phyloP scores from a whole-genome alignment of 2,888 invertebrate genomes.

The Drosophila cracens region DNA sequence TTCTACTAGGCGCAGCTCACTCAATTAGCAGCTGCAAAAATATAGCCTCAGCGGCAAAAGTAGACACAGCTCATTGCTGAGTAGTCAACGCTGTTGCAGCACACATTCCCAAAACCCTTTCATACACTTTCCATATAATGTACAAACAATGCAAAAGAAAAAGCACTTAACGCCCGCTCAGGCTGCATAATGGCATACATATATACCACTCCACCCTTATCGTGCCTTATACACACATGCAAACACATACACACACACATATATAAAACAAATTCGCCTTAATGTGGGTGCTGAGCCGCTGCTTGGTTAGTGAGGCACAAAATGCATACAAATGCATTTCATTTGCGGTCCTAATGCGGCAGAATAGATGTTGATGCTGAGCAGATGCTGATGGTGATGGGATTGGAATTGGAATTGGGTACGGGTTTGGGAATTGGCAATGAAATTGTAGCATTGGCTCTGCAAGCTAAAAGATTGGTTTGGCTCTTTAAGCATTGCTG shows the following conservation, averaged over 20 bases:
- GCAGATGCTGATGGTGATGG: constrained; percentile 21
- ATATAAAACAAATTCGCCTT: constrained; percentile 52
- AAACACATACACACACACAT: constrained; percentile 4
- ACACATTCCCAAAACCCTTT: constrained; percentile 5
- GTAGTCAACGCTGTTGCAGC: constrained; percentile 11
- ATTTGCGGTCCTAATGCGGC: constrained; percentile 71
- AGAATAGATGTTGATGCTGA: constrained; percentile 41
- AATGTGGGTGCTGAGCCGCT: constrained; percentile 55
- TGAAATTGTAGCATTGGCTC: constrained; percentile 24
- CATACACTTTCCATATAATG: constrained; percentile 20
- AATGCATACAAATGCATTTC: constrained; percentile 75
- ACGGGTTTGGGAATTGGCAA: constrained; percentile 42
- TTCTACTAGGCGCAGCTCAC: constrained; percentile 25
- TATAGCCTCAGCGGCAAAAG: not conserved
- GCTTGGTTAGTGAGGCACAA: constrained; percentile 56
- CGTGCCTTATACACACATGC: not conserved
- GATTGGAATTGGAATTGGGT: constrained; percentile 15
- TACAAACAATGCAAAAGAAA: constrained; percentile 64
- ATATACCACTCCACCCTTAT: constrained; percentile 6
- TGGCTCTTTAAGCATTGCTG: constrained; percentile 24
- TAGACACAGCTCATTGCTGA: constrained; percentile 1
- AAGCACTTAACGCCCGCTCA: constrained; percentile 65
- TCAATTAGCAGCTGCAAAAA: constrained; percentile 18
- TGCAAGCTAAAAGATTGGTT: constrained; percentile 35
- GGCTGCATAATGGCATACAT: constrained; percentile 52